Conservation (phyloP, 1,140 invertebrate genomes). For the Sarcophaga bullata region DNA sequence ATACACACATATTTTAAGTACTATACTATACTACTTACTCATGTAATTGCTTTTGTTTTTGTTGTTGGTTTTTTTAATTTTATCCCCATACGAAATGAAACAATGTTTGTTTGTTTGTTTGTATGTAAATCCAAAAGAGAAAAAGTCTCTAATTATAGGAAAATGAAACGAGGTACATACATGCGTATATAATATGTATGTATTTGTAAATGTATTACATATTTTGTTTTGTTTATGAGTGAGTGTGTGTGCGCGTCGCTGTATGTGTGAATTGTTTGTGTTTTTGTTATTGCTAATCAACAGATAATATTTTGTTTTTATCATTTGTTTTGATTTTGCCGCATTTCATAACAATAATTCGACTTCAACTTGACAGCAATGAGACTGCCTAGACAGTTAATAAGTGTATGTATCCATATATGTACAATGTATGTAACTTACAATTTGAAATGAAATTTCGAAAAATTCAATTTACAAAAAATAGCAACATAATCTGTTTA, state of each 20-base stretch:
- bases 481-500: no score
- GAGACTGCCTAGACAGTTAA: no score
- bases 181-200: neutral
- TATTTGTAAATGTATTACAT: neutral
- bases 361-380: no score
- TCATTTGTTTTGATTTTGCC: no score
- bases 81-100: neutral
- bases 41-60: neutral
- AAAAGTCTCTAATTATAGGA: no score
- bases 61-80: neutral
- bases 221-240: neutral
- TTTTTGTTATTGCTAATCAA: neutral
- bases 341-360: no score
- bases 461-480: neutral
- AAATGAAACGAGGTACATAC: no score
- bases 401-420: no score
- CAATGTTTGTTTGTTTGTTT: no score
- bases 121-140: no score
- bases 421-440: no score
- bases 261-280: neutral
- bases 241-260: no score
- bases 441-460: neutral
- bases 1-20: neutral
- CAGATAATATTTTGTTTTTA: neutral
- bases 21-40: neutral